Base-by-base conservation (phyloP, 2,113 vertebrate species). In the Toxostoma redivivum region DNA sequence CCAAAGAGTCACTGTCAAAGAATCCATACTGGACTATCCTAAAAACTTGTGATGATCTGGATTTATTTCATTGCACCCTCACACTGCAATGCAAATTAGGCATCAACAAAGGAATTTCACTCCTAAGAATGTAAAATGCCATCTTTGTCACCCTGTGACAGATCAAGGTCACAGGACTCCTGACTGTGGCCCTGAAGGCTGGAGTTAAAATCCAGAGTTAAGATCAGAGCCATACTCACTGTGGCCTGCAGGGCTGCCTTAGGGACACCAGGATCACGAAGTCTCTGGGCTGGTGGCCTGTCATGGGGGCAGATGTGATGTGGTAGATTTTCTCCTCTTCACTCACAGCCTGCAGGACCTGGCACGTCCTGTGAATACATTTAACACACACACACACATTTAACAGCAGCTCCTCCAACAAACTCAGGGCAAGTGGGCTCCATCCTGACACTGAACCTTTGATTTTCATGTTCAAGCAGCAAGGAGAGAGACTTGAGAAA, bases 321-420 rank as follows among this genome's bases (percentile, higher is more conserved):
- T 98, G 83, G 76, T 98, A 98, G 60, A 98, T 97, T 21, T 94
- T 97, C 47, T 98, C 97, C 60, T 98, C 97, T n/a, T 98, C 96
- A 30, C 81, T 96, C 56, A 97, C 96, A 44, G 44, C 50, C 66
- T 98, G 91, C 44, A 98, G 73, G 37, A 98, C 48, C 54, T 97
- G 31, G 65, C 98, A 98, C 17, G 96, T 97, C 93, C 98, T 98
- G 92, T 37, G 89, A 85, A 74, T 22, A 58, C 7, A 95, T 78
- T 54, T 15, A 53, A 60, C 27, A 65, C 8, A 50, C 48, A 24
- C 48, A 24, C 23, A 25, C 48, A 50, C 25, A 16, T 50, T 50
- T 50, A 50, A 25, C 11, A 51, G 22, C 62, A 44, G 14, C 42
- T 37, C 30, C 66, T 37, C 14, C 1, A 2, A 38, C 48, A 51